These are phyloP conservation scores for Hololepta plana DNA, from an alignment of 2,888 invertebrate species.

Conservation along the genomic window DNA sequence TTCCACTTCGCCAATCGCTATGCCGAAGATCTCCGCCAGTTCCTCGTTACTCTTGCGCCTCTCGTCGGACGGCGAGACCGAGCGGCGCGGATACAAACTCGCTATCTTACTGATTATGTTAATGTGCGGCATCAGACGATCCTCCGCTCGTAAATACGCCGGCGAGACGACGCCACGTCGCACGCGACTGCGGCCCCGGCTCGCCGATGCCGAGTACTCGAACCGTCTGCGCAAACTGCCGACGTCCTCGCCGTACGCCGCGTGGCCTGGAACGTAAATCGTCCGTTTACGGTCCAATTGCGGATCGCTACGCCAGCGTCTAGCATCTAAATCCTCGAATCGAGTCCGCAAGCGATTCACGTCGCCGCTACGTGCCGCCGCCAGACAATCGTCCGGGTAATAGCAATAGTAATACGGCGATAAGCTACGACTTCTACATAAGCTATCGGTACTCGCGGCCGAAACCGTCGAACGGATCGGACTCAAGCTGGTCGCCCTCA, in stretches of 20 bases:
- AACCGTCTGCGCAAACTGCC: constrained; percentile 41
- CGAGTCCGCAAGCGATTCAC: constrained; percentile 59
- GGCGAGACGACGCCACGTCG: constrained; percentile 37
- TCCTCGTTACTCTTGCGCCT: constrained; percentile 19
- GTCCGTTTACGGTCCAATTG: constrained; percentile 44
- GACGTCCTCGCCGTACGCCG: constrained; percentile 36
- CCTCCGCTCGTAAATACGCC: constrained; percentile 44
- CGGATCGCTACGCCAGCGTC: constrained; percentile 62
- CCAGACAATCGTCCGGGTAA: constrained; percentile 51
- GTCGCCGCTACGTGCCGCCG: constrained; percentile 56
- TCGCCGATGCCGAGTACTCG: constrained; percentile 29
- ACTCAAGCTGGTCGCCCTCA: constrained; percentile 23
- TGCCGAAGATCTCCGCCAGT: constrained; percentile 21
- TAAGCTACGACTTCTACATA: constrained; percentile 50
- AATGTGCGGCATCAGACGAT: constrained; percentile 73
- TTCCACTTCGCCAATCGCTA: constrained; percentile 49
- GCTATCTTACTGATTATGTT: constrained; percentile 81
- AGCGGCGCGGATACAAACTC: constrained; percentile 26
- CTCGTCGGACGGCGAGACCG: constrained; percentile 14
- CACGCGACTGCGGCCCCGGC: constrained; percentile 30
- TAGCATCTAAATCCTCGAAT: constrained; percentile 48
- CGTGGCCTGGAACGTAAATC: constrained; percentile 27
- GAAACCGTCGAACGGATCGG: constrained; percentile 23
- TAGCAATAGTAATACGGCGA: no score
- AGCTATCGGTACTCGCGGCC: constrained; percentile 44